Base-by-base conservation (phyloP, 1,140 invertebrate genomes). In the Vanessa tameamea region DNA sequence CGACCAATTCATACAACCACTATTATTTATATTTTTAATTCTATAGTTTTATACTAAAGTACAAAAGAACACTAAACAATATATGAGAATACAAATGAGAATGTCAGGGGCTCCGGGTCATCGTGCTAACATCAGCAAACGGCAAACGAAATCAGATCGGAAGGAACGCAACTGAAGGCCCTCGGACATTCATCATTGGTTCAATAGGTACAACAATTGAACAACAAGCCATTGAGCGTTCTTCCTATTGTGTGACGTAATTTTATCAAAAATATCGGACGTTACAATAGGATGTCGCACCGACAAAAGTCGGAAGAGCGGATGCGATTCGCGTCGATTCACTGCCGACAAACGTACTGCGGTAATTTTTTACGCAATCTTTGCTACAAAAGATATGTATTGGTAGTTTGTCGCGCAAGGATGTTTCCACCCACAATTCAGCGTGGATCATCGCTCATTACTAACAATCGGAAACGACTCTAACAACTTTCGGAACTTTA, bases 291-390 rank as follows among this genome's bases (percentile, higher is more conserved):
- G 65, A 81, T 64, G 64, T 75, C 73, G 59, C 74, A 79, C 85
- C 86, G 85, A 90, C 88, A 90, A 91, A 90, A 92, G 89, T 92
- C 89, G 91, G 88, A 90, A 89, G 84, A 91, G 83, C 91, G 91
- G 91, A 92, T 92, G 87, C 87, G 75, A 92, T 92, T 91, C 91
- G 90, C 86, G 83, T 82, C 89, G 89, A 84, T 73, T 87, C 86
- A 83, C 82, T 79, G 82, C 80, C 87, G 84, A 87, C 87, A 87
- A 86, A 85, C 81, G 82, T 68, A 78, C 78, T 74, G 73, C 73
- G 77, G 73, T 47, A 73, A 78, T 85, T 89, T 91, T 91, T 90
- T 91, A 90, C 85, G 87, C 87, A 89, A 90, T 78, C 47, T 68
- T 48, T 79, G 69, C 69, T 80, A 79, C 84, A 88, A 87, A 82